Evolutionary conservation across 2,888 invertebrate genomes (phyloP), one percentile per base, ranked within the genome.

Genomic region (Pherbina coryleti): DNA sequence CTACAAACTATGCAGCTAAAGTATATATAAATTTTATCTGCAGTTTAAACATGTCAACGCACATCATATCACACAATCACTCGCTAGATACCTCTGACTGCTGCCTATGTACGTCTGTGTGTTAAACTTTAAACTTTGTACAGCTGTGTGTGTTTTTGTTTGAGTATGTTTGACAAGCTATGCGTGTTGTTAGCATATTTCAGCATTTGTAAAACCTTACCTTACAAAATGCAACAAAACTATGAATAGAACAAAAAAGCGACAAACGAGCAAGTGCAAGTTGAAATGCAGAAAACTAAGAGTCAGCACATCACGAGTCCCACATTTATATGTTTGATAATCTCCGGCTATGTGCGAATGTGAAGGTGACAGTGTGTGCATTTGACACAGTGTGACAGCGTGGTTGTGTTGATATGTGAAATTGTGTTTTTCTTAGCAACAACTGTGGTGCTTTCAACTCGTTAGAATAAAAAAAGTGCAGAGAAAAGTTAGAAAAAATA

Each of bases 31-130:
- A 72, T 73, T 73, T 73, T 69, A 73, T 73, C 66, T 75, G 75
- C 66, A 75, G 53, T 75, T 66, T 75, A 66, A 51, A 67, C 66
- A 75, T 53, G 75, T 75, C 75, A 75, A 55, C 75, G 67, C 66
- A 66, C 75, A 66, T 75, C 66, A 75, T 53, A 55, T 75, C 75
- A 73, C 60, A 55, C 31, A 71, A 53, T 55, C 71, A 14, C 37
- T 7, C 37, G 37, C 8, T 37, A 7, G 5, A 17, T 28, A 17
- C 28, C 4, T 62, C 31, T 53, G 17, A n/a, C 55, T n/a, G 55
- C 19, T 9, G 7, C 8, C 22, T 22, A 9, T 55, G 19, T 19
- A 19, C 5, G n/a, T 55, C 19, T 55, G 22, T 19, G 11, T 22
- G 51, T n/a, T 9, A 19, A 5, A 1, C 19, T n/a, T 64, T 25